phyloP scores from a whole-genome alignment of 1,140 invertebrate species.

The Hyposmocoma kahamanoa region DNA sequence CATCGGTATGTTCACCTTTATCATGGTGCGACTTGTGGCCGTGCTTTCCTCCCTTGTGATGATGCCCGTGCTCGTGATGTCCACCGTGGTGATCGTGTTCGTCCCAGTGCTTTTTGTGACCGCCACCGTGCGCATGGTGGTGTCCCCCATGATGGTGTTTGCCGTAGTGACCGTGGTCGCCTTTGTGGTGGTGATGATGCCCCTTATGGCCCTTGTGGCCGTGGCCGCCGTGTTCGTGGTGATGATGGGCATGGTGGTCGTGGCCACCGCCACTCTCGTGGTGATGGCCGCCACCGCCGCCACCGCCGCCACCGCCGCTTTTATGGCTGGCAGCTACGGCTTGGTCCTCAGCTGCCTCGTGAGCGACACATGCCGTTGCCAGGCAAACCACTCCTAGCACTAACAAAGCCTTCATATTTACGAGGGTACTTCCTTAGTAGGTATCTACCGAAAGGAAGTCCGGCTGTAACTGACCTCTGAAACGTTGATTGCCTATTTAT shows the following conservation, averaged over 20 bases:
- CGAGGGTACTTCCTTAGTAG: conserved; percentile 19
- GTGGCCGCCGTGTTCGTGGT: conserved; percentile 71
- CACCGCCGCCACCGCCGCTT: conserved; percentile 68
- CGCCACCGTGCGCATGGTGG: conserved; percentile 76
- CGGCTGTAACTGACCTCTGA: conserved; percentile 59
- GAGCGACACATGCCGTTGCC: conserved; percentile 35
- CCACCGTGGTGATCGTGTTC: conserved; percentile 79
- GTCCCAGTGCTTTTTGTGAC: conserved; percentile 80
- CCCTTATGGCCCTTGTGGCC: conserved; percentile 73
- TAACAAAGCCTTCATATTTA: conserved; percentile 42
- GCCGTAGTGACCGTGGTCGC: conserved; percentile 78
- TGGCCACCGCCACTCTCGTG: conserved; percentile 71
- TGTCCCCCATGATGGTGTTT: conserved; percentile 77
- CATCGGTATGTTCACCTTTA: conserved; percentile 77
- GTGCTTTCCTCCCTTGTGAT: conserved; percentile 77
- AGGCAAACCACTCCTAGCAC: conserved; percentile 42
- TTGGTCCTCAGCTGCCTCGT: conserved; percentile 45
- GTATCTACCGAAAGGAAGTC: conserved; percentile 48
- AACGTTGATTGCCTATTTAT: conserved; percentile 53
- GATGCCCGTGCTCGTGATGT: conserved; percentile 78
- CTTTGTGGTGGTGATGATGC: conserved; percentile 77
- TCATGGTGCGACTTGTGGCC: conserved; percentile 77
- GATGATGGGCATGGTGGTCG: conserved; percentile 72
- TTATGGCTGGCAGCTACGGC: conserved; percentile 60
- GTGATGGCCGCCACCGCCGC: conserved; percentile 52